phyloP scores from a whole-genome alignment of 2,113 vertebrate species.

The Brienomyrus longianalis region DNA sequence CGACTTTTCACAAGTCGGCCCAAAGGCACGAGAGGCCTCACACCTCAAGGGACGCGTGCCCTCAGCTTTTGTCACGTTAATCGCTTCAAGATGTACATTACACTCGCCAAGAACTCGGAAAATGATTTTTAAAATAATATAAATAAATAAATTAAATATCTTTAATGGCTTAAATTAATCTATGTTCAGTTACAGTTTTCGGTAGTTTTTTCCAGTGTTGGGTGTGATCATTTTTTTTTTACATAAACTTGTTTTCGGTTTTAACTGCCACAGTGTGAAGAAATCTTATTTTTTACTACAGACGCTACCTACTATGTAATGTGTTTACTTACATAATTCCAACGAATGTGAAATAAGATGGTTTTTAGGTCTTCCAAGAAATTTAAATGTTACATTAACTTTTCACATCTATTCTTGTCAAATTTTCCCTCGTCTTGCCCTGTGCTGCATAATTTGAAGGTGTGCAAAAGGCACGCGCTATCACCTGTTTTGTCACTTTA shows the following conservation, averaged over 20 bases:
- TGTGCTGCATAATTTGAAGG: neutral
- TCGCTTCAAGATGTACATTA: neutral
- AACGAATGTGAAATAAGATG: neutral
- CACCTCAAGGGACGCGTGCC: neutral
- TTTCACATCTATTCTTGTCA: neutral
- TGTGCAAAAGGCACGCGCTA: neutral
- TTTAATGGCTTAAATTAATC: neutral
- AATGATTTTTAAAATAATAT: neutral
- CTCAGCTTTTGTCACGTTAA: neutral
- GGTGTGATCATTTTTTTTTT: neutral
- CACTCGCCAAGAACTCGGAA: neutral
- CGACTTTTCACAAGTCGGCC: neutral
- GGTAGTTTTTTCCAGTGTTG: neutral
- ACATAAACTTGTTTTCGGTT: neutral
- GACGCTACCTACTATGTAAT: neutral
- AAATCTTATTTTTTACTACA: neutral
- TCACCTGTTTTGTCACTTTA: neutral
- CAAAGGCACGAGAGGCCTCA: neutral
- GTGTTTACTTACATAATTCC: neutral
- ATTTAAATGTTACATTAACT: neutral
- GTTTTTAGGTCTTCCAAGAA: neutral
- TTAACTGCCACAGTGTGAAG: neutral
- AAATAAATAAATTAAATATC: neutral
- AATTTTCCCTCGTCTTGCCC: neutral
- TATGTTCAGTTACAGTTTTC: neutral